Evolutionary conservation across 30 jellyfish, hydroid and myxozoan genomes (phyloP), one percentile per base, ranked within the genome.

Genomic region (Cassiopea xamachana): DNA sequence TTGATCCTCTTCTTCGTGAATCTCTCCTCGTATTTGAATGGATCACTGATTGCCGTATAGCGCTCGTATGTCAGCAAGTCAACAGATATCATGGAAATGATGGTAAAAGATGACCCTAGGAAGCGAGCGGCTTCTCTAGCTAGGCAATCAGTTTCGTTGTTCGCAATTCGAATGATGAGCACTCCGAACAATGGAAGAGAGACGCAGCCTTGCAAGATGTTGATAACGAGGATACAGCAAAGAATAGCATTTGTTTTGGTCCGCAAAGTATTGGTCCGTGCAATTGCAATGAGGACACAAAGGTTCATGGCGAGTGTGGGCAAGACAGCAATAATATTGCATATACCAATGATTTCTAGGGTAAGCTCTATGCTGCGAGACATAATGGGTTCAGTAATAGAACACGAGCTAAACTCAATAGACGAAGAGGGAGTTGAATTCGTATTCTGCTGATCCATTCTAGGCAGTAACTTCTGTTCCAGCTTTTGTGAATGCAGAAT

Each of bases 51-150:
- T 1, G 94, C 94, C 49, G 46, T 69, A 47, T 79, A 87, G n/a
- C 94, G 83, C 45, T 87, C 94, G 59, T 87, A 87, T 64, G 89
- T 77, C 79, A 87, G 64, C 55, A 87, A 27, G 47, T 74, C 80
- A 27, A 76, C 89, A 39, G 89, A 14, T 1, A 77, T 74, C 94
- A 87, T 87, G 69, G 94, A 87, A n/a, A 68, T 80, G n/a, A 76
- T 1, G 3, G 89, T 84, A 9, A 87, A 58, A 60, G 94, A 78
- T 67, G 83, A 83, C 1, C 94, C 94, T 13, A 64, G 14, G 80
- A 39, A 76, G 46, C 89, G 50, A 8, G 48, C 49, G 48, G 67
- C 58, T 2, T 46, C 61, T 13, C 61, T 44, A 2, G 80, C 51
- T 6, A 46, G 9, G 79, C 94, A 87, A 77, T 73, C 74, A 51